Evolutionary conservation across 30 jellyfish, hydroid and myxozoan genomes (phyloP), one percentile per base, ranked within the genome.

Genomic region (Chrysaora quinquecirrha): DNA sequence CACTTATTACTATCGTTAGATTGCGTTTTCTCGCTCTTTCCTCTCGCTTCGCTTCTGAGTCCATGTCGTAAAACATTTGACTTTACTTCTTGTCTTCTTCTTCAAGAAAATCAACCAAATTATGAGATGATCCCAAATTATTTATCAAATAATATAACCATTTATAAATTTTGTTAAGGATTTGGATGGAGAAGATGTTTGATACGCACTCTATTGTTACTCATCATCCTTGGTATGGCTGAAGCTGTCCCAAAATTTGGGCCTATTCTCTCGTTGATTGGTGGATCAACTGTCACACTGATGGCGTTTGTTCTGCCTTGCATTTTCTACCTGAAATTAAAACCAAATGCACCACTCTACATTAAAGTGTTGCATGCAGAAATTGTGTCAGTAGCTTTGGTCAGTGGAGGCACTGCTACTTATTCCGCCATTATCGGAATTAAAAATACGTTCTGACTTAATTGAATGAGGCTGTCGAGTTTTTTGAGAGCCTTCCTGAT

Each of bases 271-370:
- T 73, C 94, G 0, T 58, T 93, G 23, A 76, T 93, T 86, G 98
- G 98, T 28, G 98, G 97, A 28, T 72, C 98, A n/a, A 86, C 98
- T 24, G 96, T 93, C 48, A 93, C 98, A 34, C 80, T 93, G 97
- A 86, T 87, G 90, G 83, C 97, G 22, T 93, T 93, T 71, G 70
- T 93, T 2, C 87, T 93, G 19, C 98, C 98, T 6, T 85, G 96
- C 50, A 49, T 71, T 22, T 91, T 84, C 74, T 91, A 91, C 72
- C 48, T 85, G 28, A 69, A 83, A 43, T 48, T 73, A 43, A 63
- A 80, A 38, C 89, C 78, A 6, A 50, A 50, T 33, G 82, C 88
- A 11, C 95, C 96, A 2, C 38, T 86, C 7, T 54, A 85, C 74
- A 73, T 85, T 25, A 81, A 78, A 30, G 90, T 93, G 0, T 82